Base-by-base conservation (phyloP, 2,888 invertebrate species). In the Andrena chrysosceles region DNA sequence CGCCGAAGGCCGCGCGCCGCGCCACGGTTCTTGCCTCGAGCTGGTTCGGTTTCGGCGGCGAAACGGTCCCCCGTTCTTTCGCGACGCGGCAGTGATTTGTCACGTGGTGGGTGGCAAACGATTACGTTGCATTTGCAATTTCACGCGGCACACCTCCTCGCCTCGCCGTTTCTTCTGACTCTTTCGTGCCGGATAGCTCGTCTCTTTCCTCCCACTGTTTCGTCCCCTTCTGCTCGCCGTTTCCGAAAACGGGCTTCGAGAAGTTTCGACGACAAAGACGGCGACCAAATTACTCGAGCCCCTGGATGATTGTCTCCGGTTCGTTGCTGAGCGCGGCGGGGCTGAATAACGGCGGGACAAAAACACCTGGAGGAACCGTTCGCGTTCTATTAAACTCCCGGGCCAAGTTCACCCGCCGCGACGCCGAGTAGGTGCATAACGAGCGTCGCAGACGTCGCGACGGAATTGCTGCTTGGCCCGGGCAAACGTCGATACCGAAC, bases 81-180 rank as follows among this genome's bases (percentile, higher is more conserved):
- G 80, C 89, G 83, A 86, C 84, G 80, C 87, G 85, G 83, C 74
- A 87, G 89, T 92, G 92, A 93, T 93, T 93, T 92, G 93, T 92
- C 93, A 93, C 93, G 92, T 93, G 91, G 91, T 93, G 93, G 93
- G 93, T 93, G 93, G 93, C 92, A 88, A 89, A 89, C 90, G 91
- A 93, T 93, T 93, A 93, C 91, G 90, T 91, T 91, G 91, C 92
- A 93, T 93, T 93, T 93, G 90, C 92, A 91, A 93, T 93, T 93
- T 93, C 93, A 93, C 93, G 93, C 91, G 89, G 86, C 85, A 81
- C 84, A 74, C 79, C 67, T 20, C 42, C 76, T 8, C 59, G 2
- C 59, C 33, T 10, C 42, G 56, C 20, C 48, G 35, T 59, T 59
- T 77, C 72, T 74, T 33, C 74, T n/a, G 49, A 62, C 66, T 70